Base-by-base conservation (phyloP, 2,888 invertebrate species). In the Hoplodrina blanda region DNA sequence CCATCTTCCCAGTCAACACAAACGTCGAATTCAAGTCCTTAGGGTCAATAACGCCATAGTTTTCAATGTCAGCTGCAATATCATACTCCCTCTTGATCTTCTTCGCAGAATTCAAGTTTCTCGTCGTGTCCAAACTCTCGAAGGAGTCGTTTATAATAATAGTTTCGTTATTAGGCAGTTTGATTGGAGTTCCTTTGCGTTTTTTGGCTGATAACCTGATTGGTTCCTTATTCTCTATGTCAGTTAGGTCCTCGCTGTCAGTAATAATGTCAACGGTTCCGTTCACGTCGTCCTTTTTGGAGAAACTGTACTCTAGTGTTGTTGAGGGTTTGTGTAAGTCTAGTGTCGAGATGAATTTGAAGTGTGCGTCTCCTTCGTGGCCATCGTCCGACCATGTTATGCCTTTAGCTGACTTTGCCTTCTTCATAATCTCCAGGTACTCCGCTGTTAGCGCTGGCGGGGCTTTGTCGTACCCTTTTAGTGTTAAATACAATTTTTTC, bases 311-410 rank as follows among this genome's bases (percentile, higher is more conserved):
- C 11, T 91, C 91, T 6, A 88, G 81, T 0, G 86, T 88, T 0
- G 87, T 85, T 1, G 87, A 88, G 0, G 94, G 94, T 69, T 92
- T 91, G 1, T 91, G 86, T 7, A 93, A 62, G 44, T 94, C 92
- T 33, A 96, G 69, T 13, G 89, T 92, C 0, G 91, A 89, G 30
- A 95, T 88, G 73, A 91, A 94, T 80, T 91, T 92, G 82, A 94
- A 93, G 30, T 91, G 88, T 0, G 90, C 73, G 52, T 93, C 93
- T 2, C 68, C 84, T 49, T 92, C 91, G 0, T 73, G 62, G 15
- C 94, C 93, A 52, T 91, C 90, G 78, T 97, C 97, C 0, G 96
- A 96, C 97, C 97, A 97, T 15, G 96, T 96, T 17, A 97, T 97
- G 41, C 94, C 94, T 85, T 96, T 96, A 1, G 96, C 95, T 0